Percentiles rank a stretch among this genome's conserved stretches.
Conservation (phyloP, 1,140 invertebrate species). For the Caenorhabditis tropicalis region DNA sequence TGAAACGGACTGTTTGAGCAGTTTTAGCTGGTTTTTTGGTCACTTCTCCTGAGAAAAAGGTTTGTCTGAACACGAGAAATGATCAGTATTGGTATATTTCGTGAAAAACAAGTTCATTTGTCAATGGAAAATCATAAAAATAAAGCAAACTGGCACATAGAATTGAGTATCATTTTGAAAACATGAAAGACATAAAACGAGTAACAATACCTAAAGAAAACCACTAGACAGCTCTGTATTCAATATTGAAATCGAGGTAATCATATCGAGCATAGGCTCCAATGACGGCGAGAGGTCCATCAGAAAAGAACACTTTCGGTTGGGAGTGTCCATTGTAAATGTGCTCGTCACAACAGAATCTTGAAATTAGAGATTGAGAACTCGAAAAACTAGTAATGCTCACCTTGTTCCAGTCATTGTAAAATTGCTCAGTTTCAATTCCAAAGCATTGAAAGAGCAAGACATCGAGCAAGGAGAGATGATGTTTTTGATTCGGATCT, state of each 20-base stretch:
- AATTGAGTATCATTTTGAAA: not conserved
- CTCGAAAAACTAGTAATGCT: not conserved
- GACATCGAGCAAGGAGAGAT: conserved; percentile 23
- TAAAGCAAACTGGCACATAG: conserved; percentile 35
- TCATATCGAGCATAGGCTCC: conserved; percentile 29
- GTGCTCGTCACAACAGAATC: conserved; percentile 30
- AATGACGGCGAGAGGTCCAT: not conserved
- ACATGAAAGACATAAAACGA: not conserved
- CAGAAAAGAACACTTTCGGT: not conserved
- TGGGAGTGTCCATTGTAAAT: not conserved
- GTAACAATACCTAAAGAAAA: not conserved
- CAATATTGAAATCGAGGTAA: conserved; percentile 16
- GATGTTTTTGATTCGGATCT: conserved; percentile 29
- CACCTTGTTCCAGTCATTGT: conserved; percentile 20
- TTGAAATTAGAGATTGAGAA: not conserved
- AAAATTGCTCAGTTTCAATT: conserved; percentile 2
- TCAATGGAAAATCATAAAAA: too few relatives aligned
- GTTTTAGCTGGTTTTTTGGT: too few relatives aligned
- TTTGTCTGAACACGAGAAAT: too few relatives aligned
- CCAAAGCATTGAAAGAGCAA: conserved; percentile 1
- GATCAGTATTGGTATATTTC: too few relatives aligned
- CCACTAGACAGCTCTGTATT: conserved; percentile 2
- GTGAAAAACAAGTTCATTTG: too few relatives aligned
- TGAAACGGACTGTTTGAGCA: too few relatives aligned
- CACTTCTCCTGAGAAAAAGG: too few relatives aligned